Percentiles rank a stretch among this genome's conserved stretches.
Evolutionary conservation across 2,888 invertebrate species (phyloP).

Genomic region (Nemotelus pantherinus): DNA sequence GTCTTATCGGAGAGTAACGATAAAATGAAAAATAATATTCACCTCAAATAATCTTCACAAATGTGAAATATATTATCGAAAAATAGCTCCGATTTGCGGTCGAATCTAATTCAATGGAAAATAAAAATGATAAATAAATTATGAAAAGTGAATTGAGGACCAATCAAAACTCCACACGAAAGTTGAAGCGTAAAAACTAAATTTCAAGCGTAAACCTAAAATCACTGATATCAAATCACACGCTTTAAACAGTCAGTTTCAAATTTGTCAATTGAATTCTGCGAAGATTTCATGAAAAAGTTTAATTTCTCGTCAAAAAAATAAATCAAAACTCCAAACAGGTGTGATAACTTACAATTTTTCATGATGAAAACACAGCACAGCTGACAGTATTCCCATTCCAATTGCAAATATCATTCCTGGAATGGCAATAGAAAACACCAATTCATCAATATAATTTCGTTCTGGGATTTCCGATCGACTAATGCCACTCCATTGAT

Average conservation of each 20-base stretch:
- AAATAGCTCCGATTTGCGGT: conserved; percentile 74
- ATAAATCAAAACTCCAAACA: too few species aligned
- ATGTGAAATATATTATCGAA: conserved; percentile 77
- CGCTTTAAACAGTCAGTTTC: conserved; percentile 2
- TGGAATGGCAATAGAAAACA: conserved; percentile 77
- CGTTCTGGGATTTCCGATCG: conserved; percentile 72
- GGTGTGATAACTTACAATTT: conserved; percentile 71
- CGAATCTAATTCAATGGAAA: conserved; percentile 66
- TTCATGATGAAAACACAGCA: conserved; percentile 80
- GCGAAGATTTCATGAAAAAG: too few species aligned
- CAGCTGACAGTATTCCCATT: conserved; percentile 74
- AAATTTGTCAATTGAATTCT: neutral
- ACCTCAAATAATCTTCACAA: conserved; percentile 70
- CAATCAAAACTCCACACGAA: conserved; percentile 46
- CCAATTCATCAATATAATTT: conserved; percentile 75
- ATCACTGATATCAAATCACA: conserved; percentile 25
- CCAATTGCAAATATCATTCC: conserved; percentile 74
- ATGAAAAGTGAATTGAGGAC: conserved; percentile 42
- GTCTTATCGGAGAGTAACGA: conserved; percentile 49
- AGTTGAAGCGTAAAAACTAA: neutral
- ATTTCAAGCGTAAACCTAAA: conserved; percentile 14
- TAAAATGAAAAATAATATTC: conserved; percentile 35
- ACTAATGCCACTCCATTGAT: conserved; percentile 72
- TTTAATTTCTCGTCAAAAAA: too few species aligned
- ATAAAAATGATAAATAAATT: conserved; percentile 13